Percentiles rank a stretch among this genome's conserved stretches.
Evolutionary conservation across 2,888 invertebrate species (phyloP).

Genomic region (Lasioglossum calceatum): DNA sequence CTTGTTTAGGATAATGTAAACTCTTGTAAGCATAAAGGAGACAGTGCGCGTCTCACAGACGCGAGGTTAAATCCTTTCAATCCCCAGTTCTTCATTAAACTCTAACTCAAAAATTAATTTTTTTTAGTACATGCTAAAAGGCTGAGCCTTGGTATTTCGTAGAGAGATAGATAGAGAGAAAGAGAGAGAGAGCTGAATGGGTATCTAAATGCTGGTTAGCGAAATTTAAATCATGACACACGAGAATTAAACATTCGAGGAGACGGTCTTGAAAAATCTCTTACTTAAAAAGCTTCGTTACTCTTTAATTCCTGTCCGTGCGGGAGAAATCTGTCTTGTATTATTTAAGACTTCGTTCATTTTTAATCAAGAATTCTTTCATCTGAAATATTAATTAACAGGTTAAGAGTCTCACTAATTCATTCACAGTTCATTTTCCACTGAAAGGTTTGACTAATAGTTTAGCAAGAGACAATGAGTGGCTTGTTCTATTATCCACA

Average conservation of each 20-base stretch:
- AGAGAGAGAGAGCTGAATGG: background rate
- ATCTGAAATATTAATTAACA: background rate
- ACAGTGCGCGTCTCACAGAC: background rate
- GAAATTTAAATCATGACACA: background rate
- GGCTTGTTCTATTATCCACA: background rate
- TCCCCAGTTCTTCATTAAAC: slow-evolving; percentile 8
- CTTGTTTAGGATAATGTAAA: slow-evolving; percentile 68
- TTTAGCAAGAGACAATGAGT: no score
- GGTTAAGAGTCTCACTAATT: background rate
- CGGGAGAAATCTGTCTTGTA: background rate
- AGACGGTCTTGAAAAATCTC: background rate
- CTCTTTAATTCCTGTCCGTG: background rate
- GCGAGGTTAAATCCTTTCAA: slow-evolving; percentile 7
- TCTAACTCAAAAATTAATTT: background rate
- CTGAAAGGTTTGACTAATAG: background rate
- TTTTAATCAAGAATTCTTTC: background rate
- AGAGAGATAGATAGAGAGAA: background rate
- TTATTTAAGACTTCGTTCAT: background rate
- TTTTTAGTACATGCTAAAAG: background rate
- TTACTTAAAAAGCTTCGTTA: background rate
- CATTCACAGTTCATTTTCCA: background rate
- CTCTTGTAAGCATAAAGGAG: slow-evolving; percentile 40
- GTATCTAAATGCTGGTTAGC: background rate
- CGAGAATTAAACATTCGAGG: background rate
- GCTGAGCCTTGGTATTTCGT: background rate